phyloP scores from a whole-genome alignment of 2,888 invertebrate genomes.

The Galerucella nymphaeae region DNA sequence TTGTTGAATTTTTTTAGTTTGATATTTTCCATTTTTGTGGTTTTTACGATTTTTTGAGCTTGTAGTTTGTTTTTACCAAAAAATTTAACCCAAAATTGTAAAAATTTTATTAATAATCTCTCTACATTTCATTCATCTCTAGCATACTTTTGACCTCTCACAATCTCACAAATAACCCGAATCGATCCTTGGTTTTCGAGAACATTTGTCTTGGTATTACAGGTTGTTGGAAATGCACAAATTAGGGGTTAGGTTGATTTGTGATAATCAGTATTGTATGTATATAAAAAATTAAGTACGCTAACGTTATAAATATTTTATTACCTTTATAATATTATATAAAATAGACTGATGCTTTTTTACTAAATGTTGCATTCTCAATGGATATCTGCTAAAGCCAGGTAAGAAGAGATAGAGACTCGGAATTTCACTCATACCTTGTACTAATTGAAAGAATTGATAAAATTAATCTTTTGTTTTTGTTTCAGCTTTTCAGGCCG shows the following conservation, averaged over 20 bases:
- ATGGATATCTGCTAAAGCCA: constrained; percentile 54
- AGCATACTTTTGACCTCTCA: too few relatives aligned
- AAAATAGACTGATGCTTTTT: constrained; percentile 63
- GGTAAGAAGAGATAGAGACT: constrained; percentile 31
- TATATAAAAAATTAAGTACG: constrained; percentile 49
- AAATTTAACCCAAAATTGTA: too few relatives aligned
- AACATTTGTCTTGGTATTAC: too few relatives aligned
- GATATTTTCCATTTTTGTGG: too few relatives aligned
- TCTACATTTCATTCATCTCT: too few relatives aligned
- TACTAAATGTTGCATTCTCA: constrained; percentile 53
- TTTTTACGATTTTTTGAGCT: too few relatives aligned
- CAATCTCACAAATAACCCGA: too few relatives aligned
- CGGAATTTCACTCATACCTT: not conserved
- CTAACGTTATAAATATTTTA: constrained; percentile 56
- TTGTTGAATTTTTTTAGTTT: too few relatives aligned
- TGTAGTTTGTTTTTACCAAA: too few relatives aligned
- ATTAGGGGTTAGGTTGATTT: constrained; percentile 46
- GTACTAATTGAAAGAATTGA: not conserved
- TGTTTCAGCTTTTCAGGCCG: constrained; percentile 56
- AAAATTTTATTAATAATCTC: too few relatives aligned
- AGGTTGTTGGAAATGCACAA: constrained; percentile 6
- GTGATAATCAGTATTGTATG: constrained; percentile 55
- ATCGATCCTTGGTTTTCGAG: too few relatives aligned
- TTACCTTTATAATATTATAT: constrained; percentile 54
- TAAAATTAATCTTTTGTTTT: constrained; percentile 15